Conservation (phyloP, 2,797 vertebrate genomes). For the Iguana delicatissima region DNA sequence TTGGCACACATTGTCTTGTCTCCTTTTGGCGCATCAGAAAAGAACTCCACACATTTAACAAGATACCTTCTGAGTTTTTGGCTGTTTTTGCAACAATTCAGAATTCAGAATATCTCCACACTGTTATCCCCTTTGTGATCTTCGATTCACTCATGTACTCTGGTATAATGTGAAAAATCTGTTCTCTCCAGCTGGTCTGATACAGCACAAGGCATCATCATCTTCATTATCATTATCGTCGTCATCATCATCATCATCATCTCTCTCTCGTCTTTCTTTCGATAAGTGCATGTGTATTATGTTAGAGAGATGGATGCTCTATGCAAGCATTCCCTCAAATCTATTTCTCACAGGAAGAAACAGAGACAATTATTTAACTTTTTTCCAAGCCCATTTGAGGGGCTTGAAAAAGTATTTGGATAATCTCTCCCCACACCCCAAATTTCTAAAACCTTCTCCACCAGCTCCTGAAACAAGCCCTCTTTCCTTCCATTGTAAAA, state of each 20-base stretch:
- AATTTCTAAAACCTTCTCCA: background rate
- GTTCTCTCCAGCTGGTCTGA: background rate
- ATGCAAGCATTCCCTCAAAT: background rate
- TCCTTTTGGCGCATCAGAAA: background rate
- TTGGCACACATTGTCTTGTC: background rate
- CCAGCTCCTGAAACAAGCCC: background rate
- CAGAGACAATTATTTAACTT: background rate
- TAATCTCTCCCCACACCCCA: background rate
- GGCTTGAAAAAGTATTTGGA: background rate
- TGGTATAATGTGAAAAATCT: background rate
- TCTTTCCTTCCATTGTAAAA: background rate
- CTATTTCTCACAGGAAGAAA: background rate
- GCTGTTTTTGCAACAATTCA: background rate
- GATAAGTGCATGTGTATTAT: no score
- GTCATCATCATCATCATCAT: background rate
- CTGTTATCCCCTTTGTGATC: background rate
- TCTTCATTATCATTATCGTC: background rate
- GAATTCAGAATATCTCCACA: background rate
- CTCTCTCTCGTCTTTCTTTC: background rate
- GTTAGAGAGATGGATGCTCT: background rate
- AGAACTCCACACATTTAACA: background rate
- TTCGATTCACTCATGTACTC: conserved; percentile 8
- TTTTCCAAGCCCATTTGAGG: background rate
- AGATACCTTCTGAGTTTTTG: background rate
- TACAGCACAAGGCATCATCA: background rate